Percentiles rank a stretch among this genome's conserved stretches.
These are phyloP conservation scores for Drosophila nigrodunni DNA, from an alignment of 1,140 invertebrate species.

Conservation along the genomic window DNA sequence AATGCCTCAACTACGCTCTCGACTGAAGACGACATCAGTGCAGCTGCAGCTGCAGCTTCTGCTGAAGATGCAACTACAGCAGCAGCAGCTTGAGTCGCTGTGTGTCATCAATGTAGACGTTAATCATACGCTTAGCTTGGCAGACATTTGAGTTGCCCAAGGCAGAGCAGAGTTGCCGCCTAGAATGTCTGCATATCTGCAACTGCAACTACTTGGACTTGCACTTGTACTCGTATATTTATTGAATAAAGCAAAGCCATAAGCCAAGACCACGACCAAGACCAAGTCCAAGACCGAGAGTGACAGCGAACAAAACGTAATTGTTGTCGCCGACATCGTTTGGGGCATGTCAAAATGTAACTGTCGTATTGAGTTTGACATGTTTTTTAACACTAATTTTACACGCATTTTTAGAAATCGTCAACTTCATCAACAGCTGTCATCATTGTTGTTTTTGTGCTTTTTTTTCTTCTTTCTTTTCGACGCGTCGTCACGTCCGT, in stretches of 20 bases:
- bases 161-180: conserved; percentile 44
- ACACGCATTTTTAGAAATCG: conserved; percentile 83
- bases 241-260: conserved; percentile 67
- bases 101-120: conserved; percentile 81
- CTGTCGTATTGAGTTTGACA: conserved; percentile 80
- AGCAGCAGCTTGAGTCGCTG: conserved; percentile 15
- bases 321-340: conserved; percentile 65
- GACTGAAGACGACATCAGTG: conserved; percentile 2
- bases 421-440: conserved; percentile 82
- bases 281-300: conserved; percentile 9
- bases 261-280: background rate
- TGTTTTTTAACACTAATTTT: conserved; percentile 83
- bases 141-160: conserved; percentile 62
- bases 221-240: conserved; percentile 33
- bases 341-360: conserved; percentile 76
- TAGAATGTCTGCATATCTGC: conserved; percentile 58
- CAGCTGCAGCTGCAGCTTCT: conserved; percentile 28
- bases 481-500: conserved; percentile 73
- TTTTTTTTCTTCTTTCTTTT: background rate
- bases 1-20: conserved; percentile 45
- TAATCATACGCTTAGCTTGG: conserved; percentile 81
- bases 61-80: conserved; percentile 20
- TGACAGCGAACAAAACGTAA: conserved; percentile 66
- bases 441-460: conserved; percentile 59
- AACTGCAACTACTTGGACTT: conserved; percentile 21